These are phyloP conservation scores for Lumbricus terrestris DNA, from an alignment of 2,888 invertebrate species.

Conservation along the genomic window DNA sequence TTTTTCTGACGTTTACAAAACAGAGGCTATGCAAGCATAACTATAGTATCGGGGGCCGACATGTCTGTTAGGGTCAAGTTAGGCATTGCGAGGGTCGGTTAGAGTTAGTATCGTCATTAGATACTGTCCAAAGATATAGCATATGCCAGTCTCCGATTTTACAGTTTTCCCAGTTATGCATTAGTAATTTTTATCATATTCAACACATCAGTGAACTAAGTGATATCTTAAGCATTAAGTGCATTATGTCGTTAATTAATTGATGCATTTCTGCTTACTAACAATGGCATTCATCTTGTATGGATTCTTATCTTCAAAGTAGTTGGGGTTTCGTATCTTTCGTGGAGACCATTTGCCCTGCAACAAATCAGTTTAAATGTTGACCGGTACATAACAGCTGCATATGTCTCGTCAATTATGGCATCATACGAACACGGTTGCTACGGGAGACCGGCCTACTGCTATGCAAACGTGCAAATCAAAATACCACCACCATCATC, in stretches of 20 bases:
- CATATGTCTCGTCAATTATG: neutral
- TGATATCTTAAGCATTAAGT: too few species aligned
- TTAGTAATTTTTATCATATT: too few species aligned
- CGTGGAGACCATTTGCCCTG: constrained; percentile 65
- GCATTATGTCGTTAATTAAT: neutral
- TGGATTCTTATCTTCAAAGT: constrained; percentile 86
- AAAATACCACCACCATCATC: too few species aligned
- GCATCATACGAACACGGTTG: neutral
- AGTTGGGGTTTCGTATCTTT: constrained; percentile 86
- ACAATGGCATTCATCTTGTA: constrained; percentile 47
- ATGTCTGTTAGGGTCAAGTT: too few species aligned
- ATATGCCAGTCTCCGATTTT: too few species aligned
- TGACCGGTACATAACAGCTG: neutral
- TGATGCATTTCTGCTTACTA: constrained; percentile 24
- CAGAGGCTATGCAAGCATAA: too few species aligned
- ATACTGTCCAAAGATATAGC: too few species aligned
- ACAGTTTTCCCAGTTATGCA: too few species aligned
- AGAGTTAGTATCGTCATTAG: too few species aligned
- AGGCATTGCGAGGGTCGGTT: too few species aligned
- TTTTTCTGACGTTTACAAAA: neutral
- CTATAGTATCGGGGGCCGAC: too few species aligned
- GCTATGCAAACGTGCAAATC: neutral
- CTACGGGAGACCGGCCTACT: neutral
- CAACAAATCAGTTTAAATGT: constrained; percentile 33
- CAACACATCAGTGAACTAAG: too few species aligned